Conservation (phyloP, 2,797 vertebrate genomes). For the Neopelma chrysocephalum region DNA sequence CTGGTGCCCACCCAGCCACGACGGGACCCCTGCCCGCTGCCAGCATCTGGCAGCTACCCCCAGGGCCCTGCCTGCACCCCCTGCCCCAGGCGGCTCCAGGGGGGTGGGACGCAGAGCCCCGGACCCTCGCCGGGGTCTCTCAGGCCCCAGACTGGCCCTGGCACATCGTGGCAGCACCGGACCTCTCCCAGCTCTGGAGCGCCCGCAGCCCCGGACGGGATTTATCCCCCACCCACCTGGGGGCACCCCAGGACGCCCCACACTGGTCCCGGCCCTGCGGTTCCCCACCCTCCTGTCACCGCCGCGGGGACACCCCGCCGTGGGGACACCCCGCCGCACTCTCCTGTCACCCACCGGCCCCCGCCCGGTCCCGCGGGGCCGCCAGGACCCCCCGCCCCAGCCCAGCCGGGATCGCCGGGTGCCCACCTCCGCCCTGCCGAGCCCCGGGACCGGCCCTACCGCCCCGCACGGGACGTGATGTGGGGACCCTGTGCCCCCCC, state of each 20-base stretch:
- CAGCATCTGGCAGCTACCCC: not conserved
- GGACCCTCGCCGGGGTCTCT: not conserved
- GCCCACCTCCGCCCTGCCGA: not conserved
- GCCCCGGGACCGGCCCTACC: not conserved
- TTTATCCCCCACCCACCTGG: not conserved
- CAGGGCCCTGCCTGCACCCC: not conserved
- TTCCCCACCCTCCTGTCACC: not conserved
- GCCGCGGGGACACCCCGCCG: not conserved
- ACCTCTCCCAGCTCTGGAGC: not conserved
- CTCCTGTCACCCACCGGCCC: not conserved
- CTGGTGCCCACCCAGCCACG: not conserved
- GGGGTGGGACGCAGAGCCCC: rapidly evolving
- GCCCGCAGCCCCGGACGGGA: not conserved
- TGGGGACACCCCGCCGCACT: not conserved
- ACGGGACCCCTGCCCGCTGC: rapidly evolving
- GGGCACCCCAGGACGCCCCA: not conserved
- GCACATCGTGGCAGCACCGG: not conserved
- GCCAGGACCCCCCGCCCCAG: not conserved
- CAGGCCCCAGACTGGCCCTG: not conserved
- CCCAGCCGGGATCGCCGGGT: not conserved
- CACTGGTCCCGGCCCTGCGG: not conserved
- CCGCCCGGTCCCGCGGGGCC: not conserved
- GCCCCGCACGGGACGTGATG: not conserved
- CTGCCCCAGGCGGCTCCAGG: not conserved
- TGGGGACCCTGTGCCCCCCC: not conserved